Evolutionary conservation across 2,888 invertebrate species (phyloP).

Genomic region (Odiellus spinosus): DNA sequence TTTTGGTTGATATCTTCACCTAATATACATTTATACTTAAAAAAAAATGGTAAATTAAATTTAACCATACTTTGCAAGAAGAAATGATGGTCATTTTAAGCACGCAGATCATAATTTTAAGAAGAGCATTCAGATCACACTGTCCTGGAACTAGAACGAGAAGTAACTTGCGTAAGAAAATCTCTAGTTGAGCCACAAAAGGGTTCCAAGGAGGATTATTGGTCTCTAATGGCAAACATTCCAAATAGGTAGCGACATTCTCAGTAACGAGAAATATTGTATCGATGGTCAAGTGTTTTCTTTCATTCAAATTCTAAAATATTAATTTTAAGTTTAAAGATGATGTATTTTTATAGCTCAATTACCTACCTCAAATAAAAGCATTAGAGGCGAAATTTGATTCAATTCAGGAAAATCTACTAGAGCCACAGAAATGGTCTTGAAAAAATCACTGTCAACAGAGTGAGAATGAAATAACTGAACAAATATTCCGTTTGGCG

Average conservation of each 20-base stretch:
- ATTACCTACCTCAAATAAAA: conserved; percentile 56
- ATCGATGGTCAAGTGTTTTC: conserved; percentile 52
- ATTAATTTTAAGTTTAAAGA: too few relatives aligned
- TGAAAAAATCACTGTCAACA: conserved; percentile 61
- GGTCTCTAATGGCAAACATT: conserved; percentile 52
- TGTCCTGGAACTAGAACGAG: conserved; percentile 9
- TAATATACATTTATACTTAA: too few relatives aligned
- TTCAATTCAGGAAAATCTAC: conserved; percentile 91
- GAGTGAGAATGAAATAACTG: conserved; percentile 46
- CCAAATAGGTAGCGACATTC: conserved; percentile 85
- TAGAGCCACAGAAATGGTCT: conserved; percentile 79
- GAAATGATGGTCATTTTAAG: conserved; percentile 70
- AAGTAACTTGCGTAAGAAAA: conserved; percentile 55
- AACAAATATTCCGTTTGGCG: conserved; percentile 89
- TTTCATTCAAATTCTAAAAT: conserved; percentile 52
- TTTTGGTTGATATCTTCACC: too few relatives aligned
- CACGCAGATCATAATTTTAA: conserved; percentile 59
- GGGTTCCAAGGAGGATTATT: conserved; percentile 45
- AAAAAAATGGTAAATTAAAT: too few relatives aligned
- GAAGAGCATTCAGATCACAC: conserved; percentile 48
- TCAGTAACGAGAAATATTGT: conserved; percentile 60
- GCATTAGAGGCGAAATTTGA: conserved; percentile 80
- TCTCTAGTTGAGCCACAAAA: conserved; percentile 70
- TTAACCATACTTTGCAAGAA: conserved; percentile 64
- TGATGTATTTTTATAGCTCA: not conserved